Evolutionary conservation across 2,797 vertebrate genomes (phyloP).

Genomic region (Muscicapa comitata): DNA sequence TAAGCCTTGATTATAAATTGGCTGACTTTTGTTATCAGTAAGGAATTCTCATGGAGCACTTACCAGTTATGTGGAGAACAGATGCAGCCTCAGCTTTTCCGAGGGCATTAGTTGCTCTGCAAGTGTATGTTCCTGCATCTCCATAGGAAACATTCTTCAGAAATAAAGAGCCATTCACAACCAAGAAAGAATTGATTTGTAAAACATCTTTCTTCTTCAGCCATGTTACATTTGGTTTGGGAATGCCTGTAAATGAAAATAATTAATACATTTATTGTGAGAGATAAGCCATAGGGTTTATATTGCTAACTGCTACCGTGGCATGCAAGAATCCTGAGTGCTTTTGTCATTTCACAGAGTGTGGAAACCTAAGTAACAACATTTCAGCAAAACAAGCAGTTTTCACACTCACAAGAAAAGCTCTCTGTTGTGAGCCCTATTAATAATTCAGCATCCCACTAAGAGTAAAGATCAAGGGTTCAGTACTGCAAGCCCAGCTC

Average conservation of each 20-base stretch:
- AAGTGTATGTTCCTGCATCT: conserved; percentile 81
- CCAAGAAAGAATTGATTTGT: conserved; percentile 40
- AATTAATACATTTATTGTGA: background rate
- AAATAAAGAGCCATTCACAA: conserved; percentile 81
- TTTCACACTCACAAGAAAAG: background rate
- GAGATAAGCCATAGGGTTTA: background rate
- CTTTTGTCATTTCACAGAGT: background rate
- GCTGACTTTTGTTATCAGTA: background rate
- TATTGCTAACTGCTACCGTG: rapidly evolving
- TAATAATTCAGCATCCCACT: background rate
- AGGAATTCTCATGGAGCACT: conserved; percentile 36
- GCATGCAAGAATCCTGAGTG: background rate
- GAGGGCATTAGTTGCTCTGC: conserved; percentile 80
- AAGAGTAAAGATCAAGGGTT: background rate
- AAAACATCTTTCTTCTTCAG: conserved; percentile 70
- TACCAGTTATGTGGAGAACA: conserved; percentile 77
- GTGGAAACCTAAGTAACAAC: background rate
- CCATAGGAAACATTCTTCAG: conserved; percentile 78
- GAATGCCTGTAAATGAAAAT: conserved; percentile 77
- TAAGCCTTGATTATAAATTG: background rate
- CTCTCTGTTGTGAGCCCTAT: background rate
- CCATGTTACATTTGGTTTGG: conserved; percentile 82
- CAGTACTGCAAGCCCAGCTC: background rate
- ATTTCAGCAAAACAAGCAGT: background rate
- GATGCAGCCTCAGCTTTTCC: conserved; percentile 78